Evolutionary conservation across 1,140 invertebrate species (phyloP).

Genomic region (Eufriesea mexicana): DNA sequence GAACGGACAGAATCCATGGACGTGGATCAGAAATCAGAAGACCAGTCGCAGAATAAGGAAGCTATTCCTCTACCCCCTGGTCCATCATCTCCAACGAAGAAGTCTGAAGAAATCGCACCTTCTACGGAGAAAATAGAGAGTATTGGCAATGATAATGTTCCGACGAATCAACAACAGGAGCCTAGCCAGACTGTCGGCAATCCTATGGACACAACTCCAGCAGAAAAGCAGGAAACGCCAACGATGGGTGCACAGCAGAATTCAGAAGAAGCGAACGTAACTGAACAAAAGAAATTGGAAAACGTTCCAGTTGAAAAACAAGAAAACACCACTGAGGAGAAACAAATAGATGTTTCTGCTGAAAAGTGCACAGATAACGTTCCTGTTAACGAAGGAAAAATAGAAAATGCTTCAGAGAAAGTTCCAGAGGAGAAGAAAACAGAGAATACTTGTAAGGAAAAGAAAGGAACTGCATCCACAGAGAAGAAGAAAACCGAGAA

Average conservation of each 20-base stretch:
- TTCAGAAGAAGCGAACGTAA: background rate
- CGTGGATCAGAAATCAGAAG: conserved; percentile 38
- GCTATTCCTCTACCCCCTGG: conserved; percentile 64
- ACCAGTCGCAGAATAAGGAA: conserved; percentile 14
- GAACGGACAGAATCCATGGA: conserved; percentile 8
- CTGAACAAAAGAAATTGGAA: background rate
- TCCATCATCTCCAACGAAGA: conserved; percentile 58
- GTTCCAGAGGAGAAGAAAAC: background rate
- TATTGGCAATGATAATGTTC: background rate
- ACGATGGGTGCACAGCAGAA: background rate
- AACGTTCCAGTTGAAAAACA: background rate
- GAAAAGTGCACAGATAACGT: background rate
- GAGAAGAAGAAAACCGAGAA: background rate
- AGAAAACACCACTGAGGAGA: background rate
- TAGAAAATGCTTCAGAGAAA: background rate
- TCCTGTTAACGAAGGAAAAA: background rate
- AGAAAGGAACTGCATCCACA: background rate
- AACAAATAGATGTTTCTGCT: background rate
- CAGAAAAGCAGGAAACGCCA: background rate
- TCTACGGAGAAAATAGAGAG: conserved; percentile 10
- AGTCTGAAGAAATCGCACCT: background rate
- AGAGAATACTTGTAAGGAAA: conserved; percentile 36
- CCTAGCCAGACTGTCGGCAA: background rate
- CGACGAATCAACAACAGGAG: conserved; percentile 4
- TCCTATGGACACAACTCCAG: background rate